Evolutionary conservation across 2,888 invertebrate species (phyloP).

Genomic region (Cephus rjabovi): DNA sequence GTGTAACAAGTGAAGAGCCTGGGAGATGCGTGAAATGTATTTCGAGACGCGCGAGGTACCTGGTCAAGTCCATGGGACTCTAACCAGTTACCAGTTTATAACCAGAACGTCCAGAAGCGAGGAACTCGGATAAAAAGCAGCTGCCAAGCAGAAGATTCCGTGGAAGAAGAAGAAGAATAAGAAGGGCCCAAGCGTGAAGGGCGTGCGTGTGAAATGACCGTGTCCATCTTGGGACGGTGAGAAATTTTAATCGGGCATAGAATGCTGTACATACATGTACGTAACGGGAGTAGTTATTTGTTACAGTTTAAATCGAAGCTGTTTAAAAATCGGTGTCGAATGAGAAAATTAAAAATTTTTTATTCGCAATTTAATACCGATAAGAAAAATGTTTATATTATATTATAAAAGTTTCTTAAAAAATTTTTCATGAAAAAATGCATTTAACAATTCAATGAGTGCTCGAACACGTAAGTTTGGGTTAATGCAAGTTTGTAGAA

Average conservation of each 20-base stretch:
- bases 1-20: neutral
- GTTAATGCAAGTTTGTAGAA: neutral
- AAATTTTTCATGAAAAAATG: neutral
- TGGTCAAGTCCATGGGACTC: neutral
- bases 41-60: slow-evolving; percentile 11
- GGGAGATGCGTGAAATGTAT: slow-evolving; percentile 10
- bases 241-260: neutral
- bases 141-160: neutral
- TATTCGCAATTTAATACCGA: neutral
- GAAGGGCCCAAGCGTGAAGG: slow-evolving; percentile 8
- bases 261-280: neutral
- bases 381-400: neutral
- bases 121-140: slow-evolving; percentile 24
- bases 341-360: neutral
- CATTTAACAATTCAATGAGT: neutral
- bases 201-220: slow-evolving; percentile 16
- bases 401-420: neutral
- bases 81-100: slow-evolving; percentile 17
- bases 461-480: neutral
- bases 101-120: slow-evolving; percentile 14
- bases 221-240: neutral
- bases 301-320: neutral
- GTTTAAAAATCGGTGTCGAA: neutral
- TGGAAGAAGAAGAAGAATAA: neutral
- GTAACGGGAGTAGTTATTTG: neutral